These are phyloP conservation scores for Drosophila rhopaloa DNA, from an alignment of 1,140 invertebrate species.

Conservation along the genomic window DNA sequence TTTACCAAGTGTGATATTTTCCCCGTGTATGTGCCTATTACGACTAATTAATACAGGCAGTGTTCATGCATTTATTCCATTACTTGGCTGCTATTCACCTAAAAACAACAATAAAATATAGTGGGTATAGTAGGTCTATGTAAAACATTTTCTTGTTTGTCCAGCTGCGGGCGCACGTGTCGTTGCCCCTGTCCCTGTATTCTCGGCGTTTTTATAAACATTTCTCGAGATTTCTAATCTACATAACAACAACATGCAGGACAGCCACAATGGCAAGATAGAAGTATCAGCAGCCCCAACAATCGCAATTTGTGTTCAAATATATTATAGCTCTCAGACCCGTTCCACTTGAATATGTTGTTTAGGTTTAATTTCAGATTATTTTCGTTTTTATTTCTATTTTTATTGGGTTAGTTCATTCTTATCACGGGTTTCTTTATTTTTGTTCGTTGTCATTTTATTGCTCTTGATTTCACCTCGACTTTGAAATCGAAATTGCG, in stretches of 20 bases:
- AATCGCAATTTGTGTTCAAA: slow-evolving; percentile 51
- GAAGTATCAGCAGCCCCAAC: slow-evolving; percentile 41
- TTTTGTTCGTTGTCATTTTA: slow-evolving; percentile 15
- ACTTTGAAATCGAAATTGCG: slow-evolving; percentile 69
- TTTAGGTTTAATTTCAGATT: slow-evolving; percentile 33
- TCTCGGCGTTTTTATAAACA: slow-evolving; percentile 39
- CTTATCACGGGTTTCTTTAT: slow-evolving; percentile 37
- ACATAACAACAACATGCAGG: slow-evolving; percentile 35
- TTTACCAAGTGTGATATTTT: neutral
- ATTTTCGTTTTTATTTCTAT: slow-evolving; percentile 30
- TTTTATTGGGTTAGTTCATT: slow-evolving; percentile 21
- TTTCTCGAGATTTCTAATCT: slow-evolving; percentile 64
- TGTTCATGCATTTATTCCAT: slow-evolving; percentile 39
- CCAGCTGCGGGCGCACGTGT: slow-evolving; percentile 62
- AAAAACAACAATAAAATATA: slow-evolving; percentile 6
- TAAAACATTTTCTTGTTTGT: slow-evolving; percentile 28
- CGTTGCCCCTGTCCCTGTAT: slow-evolving; percentile 32
- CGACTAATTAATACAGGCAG: slow-evolving; percentile 45
- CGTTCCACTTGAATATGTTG: slow-evolving; percentile 43
- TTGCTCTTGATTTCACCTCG: slow-evolving; percentile 55
- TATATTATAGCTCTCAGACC: slow-evolving; percentile 46
- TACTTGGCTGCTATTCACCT: slow-evolving; percentile 7
- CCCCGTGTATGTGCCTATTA: slow-evolving; percentile 4
- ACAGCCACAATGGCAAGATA: slow-evolving; percentile 7
- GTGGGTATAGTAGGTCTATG: slow-evolving; percentile 10